Conservation (phyloP, 1,140 invertebrate genomes). For the Reticulitermes speratus region DNA sequence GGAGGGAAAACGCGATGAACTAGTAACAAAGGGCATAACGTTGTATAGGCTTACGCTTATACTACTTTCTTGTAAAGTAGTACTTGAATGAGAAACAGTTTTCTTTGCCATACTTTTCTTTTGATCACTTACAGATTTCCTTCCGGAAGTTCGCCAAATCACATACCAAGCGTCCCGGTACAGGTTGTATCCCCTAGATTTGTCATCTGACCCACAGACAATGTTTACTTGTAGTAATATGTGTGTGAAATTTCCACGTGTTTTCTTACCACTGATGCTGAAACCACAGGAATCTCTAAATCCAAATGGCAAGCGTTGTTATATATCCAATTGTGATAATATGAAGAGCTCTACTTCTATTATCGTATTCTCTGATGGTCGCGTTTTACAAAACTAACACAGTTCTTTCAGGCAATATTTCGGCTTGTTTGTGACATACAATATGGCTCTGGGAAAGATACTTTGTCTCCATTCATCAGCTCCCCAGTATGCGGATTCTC, state of each 20-base stretch:
- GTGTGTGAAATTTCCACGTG: not conserved
- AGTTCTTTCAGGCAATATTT: not conserved
- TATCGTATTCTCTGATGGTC: not conserved
- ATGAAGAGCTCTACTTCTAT: not conserved
- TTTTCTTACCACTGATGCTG: not conserved
- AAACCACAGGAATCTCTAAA: not conserved
- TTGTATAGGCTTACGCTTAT: too few relatives aligned
- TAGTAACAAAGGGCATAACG: too few relatives aligned
- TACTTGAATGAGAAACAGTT: too few relatives aligned
- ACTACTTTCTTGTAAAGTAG: too few relatives aligned
- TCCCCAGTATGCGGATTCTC: not conserved
- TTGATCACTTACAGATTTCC: too few relatives aligned
- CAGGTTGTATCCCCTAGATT: too few relatives aligned
- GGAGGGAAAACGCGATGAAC: too few relatives aligned
- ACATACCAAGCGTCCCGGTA: too few relatives aligned
- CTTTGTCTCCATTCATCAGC: not conserved
- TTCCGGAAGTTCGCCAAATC: too few relatives aligned
- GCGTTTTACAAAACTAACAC: not conserved
- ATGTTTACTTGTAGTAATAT: too few relatives aligned
- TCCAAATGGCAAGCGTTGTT: not conserved
- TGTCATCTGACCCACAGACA: too few relatives aligned
- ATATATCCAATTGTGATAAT: not conserved
- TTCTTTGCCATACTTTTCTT: too few relatives aligned
- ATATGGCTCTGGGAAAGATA: not conserved
- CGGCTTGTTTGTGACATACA: conserved; percentile 14